Conservation (phyloP, 2,888 invertebrate species). For the Drosophila algonquin region DNA sequence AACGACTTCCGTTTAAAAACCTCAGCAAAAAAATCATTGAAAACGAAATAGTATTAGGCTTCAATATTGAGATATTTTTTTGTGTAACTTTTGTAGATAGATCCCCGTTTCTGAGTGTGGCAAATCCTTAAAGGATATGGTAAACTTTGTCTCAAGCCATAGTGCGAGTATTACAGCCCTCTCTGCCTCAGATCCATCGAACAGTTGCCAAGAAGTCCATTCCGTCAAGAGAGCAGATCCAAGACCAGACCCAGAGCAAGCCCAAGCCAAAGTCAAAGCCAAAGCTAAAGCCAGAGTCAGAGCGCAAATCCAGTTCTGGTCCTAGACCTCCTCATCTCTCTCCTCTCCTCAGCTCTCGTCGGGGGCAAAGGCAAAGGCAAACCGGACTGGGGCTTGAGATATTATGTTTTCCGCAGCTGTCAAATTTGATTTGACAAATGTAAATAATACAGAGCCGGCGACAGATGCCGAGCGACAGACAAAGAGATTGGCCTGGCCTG, state of each 20-base stretch:
- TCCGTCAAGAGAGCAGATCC: background rate
- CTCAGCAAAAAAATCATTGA: background rate
- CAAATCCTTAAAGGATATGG: background rate
- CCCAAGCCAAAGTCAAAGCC: background rate
- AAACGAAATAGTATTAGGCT: too few species aligned
- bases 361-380: background rate
- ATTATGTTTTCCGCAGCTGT: conserved; percentile 77
- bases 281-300: background rate
- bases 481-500: conserved; percentile 7
- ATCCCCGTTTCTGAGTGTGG: too few species aligned
- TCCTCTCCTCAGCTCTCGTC: background rate
- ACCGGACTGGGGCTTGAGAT: conserved; percentile 39
- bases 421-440: conserved; percentile 78
- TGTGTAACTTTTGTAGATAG: too few species aligned
- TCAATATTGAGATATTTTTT: too few species aligned
- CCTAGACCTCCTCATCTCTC: conserved; percentile 8
- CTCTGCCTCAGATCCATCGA: background rate
- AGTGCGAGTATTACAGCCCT: background rate
- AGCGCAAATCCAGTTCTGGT: conserved; percentile 33
- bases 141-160: background rate
- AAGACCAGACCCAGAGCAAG: background rate
- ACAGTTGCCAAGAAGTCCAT: too few species aligned
- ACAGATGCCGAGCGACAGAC: conserved; percentile 14
- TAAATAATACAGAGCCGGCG: conserved; percentile 64
- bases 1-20: too few species aligned